phyloP scores from a whole-genome alignment of 64 coral and sea anemone species.

The Montipora sp. region DNA sequence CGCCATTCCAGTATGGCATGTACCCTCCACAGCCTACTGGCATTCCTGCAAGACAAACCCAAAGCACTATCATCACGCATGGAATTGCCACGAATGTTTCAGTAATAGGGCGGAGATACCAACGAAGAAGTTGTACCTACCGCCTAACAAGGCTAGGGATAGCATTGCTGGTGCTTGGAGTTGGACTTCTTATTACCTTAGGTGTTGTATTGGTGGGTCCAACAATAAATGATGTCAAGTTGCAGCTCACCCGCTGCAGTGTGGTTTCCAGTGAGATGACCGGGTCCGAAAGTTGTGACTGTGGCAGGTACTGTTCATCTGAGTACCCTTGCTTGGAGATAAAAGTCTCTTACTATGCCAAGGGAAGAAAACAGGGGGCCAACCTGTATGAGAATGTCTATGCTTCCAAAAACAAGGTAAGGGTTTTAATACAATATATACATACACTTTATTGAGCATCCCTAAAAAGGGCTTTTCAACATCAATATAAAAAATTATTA shows the following conservation, averaged over 20 bases:
- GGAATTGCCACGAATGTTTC: neutral
- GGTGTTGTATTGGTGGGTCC: conserved; percentile 50
- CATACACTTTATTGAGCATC: too few species aligned
- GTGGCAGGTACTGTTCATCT: conserved; percentile 57
- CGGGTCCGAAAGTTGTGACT: neutral
- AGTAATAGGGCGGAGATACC: neutral
- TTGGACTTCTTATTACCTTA: conserved; percentile 31
- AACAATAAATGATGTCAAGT: conserved; percentile 5
- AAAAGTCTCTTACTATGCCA: neutral
- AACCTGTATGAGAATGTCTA: conserved; percentile 27
- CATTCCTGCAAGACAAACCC: neutral
- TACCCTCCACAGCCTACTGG: neutral
- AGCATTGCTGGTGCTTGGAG: neutral
- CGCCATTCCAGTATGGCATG: neutral
- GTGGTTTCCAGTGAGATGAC: neutral
- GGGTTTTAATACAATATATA: neutral
- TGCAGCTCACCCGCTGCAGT: conserved; percentile 10
- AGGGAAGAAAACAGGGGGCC: neutral
- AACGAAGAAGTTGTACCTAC: conserved; percentile 1
- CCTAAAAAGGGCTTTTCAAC: too few species aligned
- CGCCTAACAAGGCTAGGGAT: neutral
- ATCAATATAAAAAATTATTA: too few species aligned
- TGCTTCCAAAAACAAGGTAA: conserved; percentile 18
- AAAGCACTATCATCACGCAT: neutral
- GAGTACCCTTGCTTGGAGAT: conserved; percentile 39